Conservation (phyloP, 37 sponge, comb jelly and placozoan species). For the Chondrilla cf. caribensis region DNA sequence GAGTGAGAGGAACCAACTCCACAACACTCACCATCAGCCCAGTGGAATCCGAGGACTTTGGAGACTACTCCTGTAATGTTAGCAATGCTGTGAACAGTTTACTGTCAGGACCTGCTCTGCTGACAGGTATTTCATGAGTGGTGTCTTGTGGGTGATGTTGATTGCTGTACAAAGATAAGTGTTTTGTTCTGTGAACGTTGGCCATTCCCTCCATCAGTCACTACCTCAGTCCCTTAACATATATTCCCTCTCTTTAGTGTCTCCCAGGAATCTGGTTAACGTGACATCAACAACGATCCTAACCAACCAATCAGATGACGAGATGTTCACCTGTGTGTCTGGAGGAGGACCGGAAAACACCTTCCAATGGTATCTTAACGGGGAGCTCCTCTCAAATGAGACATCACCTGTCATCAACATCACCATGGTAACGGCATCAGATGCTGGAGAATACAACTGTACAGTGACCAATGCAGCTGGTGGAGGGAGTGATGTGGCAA, state of each 20-base stretch:
- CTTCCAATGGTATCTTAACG: slow-evolving; percentile 37
- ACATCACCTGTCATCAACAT: neutral
- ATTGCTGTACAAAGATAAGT: too few species aligned
- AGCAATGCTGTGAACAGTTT: neutral
- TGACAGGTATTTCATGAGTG: neutral
- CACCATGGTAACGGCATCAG: neutral
- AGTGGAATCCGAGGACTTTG: slow-evolving; percentile 5
- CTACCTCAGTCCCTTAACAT: too few species aligned
- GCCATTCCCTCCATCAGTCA: too few species aligned
- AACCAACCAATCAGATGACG: neutral
- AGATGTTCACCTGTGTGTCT: slow-evolving; percentile 37
- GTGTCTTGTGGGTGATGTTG: too few species aligned
- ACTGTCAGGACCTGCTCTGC: neutral
- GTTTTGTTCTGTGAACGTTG: too few species aligned
- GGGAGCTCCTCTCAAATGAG: slow-evolving; percentile 6
- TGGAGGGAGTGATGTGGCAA: neutral
- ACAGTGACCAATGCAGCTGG: slow-evolving; percentile 64
- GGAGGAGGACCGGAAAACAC: slow-evolving; percentile 44
- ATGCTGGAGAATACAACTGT: slow-evolving; percentile 69
- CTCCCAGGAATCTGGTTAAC: slow-evolving; percentile 28
- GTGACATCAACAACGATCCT: slow-evolving; percentile 7
- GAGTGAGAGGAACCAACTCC: neutral
- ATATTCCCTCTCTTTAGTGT: slow-evolving; percentile 6
- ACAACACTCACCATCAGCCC: neutral
- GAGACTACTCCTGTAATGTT: neutral